Conservation (phyloP, 2,888 invertebrate species). For the Linyphia triangularis region DNA sequence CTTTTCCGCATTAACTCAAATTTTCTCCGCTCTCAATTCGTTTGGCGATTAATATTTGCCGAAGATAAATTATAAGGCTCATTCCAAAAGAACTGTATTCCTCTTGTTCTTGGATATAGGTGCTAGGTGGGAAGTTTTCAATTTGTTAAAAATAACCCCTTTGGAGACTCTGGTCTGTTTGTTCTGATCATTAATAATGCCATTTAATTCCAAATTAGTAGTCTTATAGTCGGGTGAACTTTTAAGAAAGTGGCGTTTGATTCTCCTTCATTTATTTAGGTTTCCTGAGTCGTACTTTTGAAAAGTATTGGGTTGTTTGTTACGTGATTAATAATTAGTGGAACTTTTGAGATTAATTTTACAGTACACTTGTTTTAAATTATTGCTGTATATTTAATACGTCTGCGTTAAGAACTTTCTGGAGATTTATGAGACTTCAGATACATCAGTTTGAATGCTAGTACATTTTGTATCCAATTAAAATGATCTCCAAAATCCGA, state of each 20-base stretch:
- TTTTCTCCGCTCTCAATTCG: slow-evolving; percentile 25
- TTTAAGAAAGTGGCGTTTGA: not conserved
- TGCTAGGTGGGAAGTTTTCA: not conserved
- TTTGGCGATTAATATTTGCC: slow-evolving; percentile 42
- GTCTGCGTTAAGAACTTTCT: not conserved
- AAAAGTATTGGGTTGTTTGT: not conserved
- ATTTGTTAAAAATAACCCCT: slow-evolving; percentile 30
- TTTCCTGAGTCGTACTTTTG: not conserved
- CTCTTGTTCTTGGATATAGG: not conserved
- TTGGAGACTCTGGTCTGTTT: not conserved
- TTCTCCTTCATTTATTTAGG: not conserved
- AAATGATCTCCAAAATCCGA: no score
- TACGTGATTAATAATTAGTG: not conserved
- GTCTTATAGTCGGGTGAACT: not conserved
- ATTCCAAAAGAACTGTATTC: slow-evolving; percentile 28
- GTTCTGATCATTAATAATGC: slow-evolving; percentile 18
- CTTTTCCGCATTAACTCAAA: slow-evolving; percentile 44
- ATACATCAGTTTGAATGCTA: no score
- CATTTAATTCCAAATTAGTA: not conserved
- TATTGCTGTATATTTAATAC: not conserved
- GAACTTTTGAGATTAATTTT: not conserved
- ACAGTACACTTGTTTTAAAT: not conserved
- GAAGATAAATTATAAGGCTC: slow-evolving; percentile 16
- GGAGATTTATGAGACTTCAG: not conserved
- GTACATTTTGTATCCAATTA: no score